Percentiles rank a stretch among this genome's conserved stretches.
Evolutionary conservation across 2,113 vertebrate species (phyloP).

Genomic region (Pelecanoides urinatrix): DNA sequence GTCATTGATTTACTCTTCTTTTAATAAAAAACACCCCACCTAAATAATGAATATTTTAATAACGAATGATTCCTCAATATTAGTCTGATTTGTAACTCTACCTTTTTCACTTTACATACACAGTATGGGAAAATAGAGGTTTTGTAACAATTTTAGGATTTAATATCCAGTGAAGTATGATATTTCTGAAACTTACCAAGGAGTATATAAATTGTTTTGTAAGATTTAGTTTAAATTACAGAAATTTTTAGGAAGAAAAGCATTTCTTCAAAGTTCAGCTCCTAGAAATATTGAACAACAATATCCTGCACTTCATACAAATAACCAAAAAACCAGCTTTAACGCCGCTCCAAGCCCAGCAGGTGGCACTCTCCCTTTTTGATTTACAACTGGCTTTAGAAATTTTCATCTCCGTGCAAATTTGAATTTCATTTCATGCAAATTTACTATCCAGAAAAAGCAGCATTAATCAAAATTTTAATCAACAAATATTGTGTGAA

Average conservation of each 20-base stretch:
- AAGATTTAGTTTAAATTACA: background rate
- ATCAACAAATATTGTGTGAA: background rate
- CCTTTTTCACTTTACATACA: background rate
- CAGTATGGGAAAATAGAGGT: background rate
- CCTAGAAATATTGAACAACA: background rate
- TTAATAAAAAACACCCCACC: background rate
- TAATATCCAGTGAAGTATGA: background rate
- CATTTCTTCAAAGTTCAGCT: background rate
- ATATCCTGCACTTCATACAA: background rate
- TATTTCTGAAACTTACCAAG: background rate
- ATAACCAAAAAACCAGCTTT: background rate
- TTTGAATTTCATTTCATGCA: background rate
- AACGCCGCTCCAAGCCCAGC: background rate
- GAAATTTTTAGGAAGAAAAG: background rate
- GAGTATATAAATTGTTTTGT: background rate
- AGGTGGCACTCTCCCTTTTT: conserved; percentile 6
- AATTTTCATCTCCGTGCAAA: background rate
- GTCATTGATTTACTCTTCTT: background rate
- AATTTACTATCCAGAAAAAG: conserved; percentile 1
- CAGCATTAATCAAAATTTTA: background rate
- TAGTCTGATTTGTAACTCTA: background rate
- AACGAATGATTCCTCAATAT: background rate
- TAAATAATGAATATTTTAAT: background rate
- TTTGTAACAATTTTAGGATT: background rate
- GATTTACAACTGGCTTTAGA: background rate